Evolutionary conservation across 2,113 vertebrate species (phyloP).

Genomic region (Stomatorhinus ivindoensis): DNA sequence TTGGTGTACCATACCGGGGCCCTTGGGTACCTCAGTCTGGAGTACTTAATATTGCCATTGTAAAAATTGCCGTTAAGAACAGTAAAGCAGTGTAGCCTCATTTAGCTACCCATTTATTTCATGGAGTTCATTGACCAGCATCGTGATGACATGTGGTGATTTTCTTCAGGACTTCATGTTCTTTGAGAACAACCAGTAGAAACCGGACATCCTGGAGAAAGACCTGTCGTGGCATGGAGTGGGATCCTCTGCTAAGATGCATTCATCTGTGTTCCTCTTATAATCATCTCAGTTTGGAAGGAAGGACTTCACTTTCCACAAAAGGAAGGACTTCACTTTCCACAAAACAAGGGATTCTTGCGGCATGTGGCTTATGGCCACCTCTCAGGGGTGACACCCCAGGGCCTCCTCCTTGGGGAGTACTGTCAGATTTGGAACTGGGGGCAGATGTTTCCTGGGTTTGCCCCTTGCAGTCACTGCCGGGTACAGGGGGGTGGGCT

Average conservation of each 20-base stretch:
- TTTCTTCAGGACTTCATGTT: conserved; percentile 78
- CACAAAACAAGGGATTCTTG: conserved; percentile 6
- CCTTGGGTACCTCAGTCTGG: background rate
- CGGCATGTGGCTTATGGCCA: background rate
- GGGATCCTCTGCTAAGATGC: background rate
- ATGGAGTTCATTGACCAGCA: background rate
- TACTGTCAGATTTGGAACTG: background rate
- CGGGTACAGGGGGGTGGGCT: background rate
- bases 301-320: background rate
- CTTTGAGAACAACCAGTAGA: conserved; percentile 59
- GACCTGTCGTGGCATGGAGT: background rate
- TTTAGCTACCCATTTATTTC: background rate
- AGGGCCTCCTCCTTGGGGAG: background rate
- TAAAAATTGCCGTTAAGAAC: background rate
- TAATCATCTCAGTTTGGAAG: background rate
- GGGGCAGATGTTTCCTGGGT: background rate
- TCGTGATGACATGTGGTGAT: background rate
- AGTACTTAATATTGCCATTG: background rate
- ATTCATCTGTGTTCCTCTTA: background rate
- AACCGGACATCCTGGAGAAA: conserved; percentile 21
- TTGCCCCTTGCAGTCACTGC: background rate
- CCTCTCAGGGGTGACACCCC: background rate
- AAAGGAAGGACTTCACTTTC: background rate
- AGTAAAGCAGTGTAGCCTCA: background rate
- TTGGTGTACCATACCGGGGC: background rate